These are phyloP conservation scores for Parapsyche elsis DNA, from an alignment of 1,140 invertebrate species.

Conservation along the genomic window DNA sequence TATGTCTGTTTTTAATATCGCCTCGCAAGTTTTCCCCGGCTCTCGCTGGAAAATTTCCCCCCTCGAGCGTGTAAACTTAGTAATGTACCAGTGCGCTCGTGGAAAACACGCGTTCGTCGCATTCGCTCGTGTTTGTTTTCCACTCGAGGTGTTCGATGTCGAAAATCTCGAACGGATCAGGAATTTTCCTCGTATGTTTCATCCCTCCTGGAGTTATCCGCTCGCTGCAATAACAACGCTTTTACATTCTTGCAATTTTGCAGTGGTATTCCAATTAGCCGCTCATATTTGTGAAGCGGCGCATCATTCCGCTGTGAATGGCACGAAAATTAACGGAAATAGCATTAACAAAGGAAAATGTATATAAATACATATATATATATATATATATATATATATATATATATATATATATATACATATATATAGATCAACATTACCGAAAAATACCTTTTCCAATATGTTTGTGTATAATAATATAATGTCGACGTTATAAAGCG, in stretches of 20 bases:
- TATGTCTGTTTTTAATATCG: constrained; percentile 10
- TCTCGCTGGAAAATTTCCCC: neutral
- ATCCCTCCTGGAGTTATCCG: neutral
- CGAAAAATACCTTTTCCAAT: neutral
- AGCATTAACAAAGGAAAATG: neutral
- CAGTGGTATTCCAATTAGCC: too few relatives aligned
- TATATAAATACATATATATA: neutral
- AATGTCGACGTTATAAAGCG: neutral
- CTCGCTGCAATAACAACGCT: neutral
- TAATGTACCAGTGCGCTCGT: neutral
- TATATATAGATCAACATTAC: neutral
- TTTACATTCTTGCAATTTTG: neutral
- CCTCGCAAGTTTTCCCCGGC: neutral
- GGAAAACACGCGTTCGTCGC: constrained; percentile 26
- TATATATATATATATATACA: neutral
- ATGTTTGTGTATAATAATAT: too few relatives aligned
- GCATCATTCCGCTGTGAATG: too few relatives aligned
- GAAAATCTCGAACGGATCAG: neutral
- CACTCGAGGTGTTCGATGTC: constrained; percentile 7
- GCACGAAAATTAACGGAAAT: too few relatives aligned
- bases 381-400: neutral
- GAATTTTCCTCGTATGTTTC: neutral
- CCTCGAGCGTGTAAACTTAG: constrained; percentile 1
- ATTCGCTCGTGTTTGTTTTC: constrained; percentile 22
- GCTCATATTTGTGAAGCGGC: too few relatives aligned